Evolutionary conservation across 2,888 invertebrate species (phyloP).

Genomic region (Eilema sororculum): DNA sequence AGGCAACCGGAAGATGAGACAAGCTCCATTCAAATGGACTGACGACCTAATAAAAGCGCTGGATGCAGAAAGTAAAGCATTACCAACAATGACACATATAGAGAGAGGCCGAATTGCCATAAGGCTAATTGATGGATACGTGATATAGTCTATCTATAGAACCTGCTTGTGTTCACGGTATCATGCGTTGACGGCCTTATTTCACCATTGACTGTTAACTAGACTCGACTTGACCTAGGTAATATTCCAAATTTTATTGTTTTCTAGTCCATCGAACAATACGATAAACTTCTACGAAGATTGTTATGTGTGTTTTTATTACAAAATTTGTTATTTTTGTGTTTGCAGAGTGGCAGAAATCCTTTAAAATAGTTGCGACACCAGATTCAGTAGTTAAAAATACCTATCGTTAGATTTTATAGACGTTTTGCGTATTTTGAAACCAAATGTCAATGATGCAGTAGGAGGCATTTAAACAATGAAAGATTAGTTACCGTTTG

Average conservation of each 20-base stretch:
- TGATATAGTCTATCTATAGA: not conserved
- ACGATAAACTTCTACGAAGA: conserved; percentile 1
- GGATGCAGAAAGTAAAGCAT: no score
- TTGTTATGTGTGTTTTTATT: not conserved
- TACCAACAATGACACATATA: no score
- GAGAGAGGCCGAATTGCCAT: no score
- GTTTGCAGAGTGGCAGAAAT: not conserved
- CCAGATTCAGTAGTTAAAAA: conserved; percentile 5
- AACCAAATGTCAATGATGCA: conserved; percentile 4
- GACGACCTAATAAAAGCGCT: no score
- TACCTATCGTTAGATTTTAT: conserved; percentile 15
- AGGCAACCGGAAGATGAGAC: no score
- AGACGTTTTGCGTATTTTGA: not conserved
- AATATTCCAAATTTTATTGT: conserved; percentile 4
- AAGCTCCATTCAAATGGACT: no score
- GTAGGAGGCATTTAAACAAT: not conserved
- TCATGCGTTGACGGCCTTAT: not conserved
- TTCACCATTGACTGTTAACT: conserved; percentile 2
- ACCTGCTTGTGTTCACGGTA: conserved; percentile 2
- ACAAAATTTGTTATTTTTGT: conserved; percentile 3
- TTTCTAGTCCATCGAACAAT: conserved; percentile 13
- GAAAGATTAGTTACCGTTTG: not conserved
- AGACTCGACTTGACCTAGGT: conserved; percentile 13
- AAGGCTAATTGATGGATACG: no score
- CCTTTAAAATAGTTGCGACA: not conserved